These are phyloP conservation scores for Galeopterus variegatus DNA, from an alignment of 2,113 vertebrate species.

Conservation along the genomic window DNA sequence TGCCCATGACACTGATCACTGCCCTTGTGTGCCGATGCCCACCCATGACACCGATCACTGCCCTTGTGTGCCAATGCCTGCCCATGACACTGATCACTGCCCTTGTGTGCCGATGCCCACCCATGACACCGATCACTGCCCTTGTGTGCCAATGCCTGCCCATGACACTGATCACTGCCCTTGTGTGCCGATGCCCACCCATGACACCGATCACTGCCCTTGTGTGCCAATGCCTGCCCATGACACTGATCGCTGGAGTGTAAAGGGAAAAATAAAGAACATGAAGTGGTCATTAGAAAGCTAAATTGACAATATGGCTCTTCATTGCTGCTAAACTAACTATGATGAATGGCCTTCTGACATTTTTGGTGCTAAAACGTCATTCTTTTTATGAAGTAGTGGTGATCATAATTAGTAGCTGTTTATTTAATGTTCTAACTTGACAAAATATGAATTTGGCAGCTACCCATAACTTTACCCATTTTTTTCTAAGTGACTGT, in stretches of 20 bases:
- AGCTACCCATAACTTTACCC: neutral
- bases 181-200: too few species aligned
- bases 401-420: neutral
- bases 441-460: conserved; percentile 36
- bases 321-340: neutral
- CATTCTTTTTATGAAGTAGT: conserved; percentile 46
- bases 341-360: neutral
- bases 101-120: too few species aligned
- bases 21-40: too few species aligned
- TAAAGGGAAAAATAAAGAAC: neutral
- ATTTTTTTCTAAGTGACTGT: neutral
- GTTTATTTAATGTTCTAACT: neutral
- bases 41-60: too few species aligned
- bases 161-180: too few species aligned
- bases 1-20: too few species aligned
- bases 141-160: too few species aligned
- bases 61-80: too few species aligned
- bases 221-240: neutral
- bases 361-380: neutral
- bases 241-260: neutral
- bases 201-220: too few species aligned
- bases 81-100: too few species aligned
- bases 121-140: too few species aligned
- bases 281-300: neutral
- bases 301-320: too few species aligned